A percentile compares a stretch with the other conserved stretches of the same genome.
Evolutionary conservation across 2,888 invertebrate species (phyloP).

Genomic region (Trachelus stipa): DNA sequence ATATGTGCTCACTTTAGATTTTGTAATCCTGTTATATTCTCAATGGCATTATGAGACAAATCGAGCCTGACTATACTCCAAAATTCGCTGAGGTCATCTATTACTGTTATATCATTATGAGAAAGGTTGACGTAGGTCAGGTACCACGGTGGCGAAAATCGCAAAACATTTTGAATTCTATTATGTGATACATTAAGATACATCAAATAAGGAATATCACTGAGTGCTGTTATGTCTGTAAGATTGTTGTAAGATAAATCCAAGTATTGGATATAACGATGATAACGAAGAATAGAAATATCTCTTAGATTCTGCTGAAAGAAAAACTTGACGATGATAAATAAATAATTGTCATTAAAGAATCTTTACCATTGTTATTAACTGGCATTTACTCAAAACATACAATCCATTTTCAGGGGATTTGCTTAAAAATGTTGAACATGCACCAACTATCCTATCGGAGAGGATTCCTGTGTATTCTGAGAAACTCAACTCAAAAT

Average conservation of each 20-base stretch:
- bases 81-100: conserved; percentile 70
- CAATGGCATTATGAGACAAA: conserved; percentile 73
- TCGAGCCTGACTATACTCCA: conserved; percentile 75
- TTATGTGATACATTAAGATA: conserved; percentile 72
- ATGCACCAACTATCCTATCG: conserved; percentile 69
- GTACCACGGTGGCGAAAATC: conserved; percentile 73
- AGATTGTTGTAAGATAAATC: conserved; percentile 72
- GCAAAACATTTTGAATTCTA: conserved; percentile 68
- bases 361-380: conserved; percentile 55
- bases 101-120: conserved; percentile 69
- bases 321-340: conserved; percentile 4
- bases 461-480: conserved; percentile 68
- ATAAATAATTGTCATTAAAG: background rate
- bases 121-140: conserved; percentile 74
- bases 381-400: conserved; percentile 70
- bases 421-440: conserved; percentile 69
- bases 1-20: conserved; percentile 67
- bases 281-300: conserved; percentile 69
- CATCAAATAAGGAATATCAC: conserved; percentile 70
- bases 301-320: conserved; percentile 64
- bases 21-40: conserved; percentile 69
- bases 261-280: conserved; percentile 73
- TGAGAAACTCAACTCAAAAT: conserved; percentile 25
- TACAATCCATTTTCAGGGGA: conserved; percentile 70
- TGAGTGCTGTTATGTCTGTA: conserved; percentile 68